These are phyloP conservation scores for Peromyscus eremicus DNA, from an alignment of 2,797 vertebrate species.

Conservation along the genomic window DNA sequence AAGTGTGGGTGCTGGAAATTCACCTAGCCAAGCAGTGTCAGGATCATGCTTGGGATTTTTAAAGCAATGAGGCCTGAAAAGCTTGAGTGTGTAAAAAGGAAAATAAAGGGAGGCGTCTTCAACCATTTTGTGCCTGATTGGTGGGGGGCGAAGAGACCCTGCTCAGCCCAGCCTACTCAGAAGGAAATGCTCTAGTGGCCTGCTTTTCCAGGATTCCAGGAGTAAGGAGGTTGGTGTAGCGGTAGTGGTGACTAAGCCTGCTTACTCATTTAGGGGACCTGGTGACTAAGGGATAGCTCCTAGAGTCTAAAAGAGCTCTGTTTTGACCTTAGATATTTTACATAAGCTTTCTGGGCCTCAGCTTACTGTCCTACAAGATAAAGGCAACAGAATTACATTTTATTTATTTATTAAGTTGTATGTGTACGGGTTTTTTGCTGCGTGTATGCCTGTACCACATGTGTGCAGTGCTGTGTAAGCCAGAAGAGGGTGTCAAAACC, in stretches of 20 bases:
- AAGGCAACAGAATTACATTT: neutral
- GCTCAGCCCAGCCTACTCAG: neutral
- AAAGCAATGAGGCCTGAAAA: slow-evolving; percentile 88
- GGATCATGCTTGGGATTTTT: slow-evolving; percentile 88
- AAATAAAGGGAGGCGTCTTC: neutral
- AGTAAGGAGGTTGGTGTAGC: too few species aligned
- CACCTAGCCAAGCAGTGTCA: slow-evolving; percentile 89
- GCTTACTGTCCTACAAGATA: neutral
- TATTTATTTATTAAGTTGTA: neutral
- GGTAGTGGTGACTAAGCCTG: neutral
- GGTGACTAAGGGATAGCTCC: neutral
- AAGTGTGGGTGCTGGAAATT: slow-evolving; percentile 86
- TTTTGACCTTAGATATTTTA: neutral
- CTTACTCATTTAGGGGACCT: neutral
- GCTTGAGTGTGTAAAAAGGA: neutral
- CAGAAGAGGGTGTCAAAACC: neutral
- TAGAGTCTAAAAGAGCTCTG: neutral
- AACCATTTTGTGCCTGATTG: rapidly evolving
- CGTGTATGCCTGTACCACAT: neutral
- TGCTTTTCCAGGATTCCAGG: neutral
- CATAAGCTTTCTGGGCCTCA: neutral
- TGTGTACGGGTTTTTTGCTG: neutral
- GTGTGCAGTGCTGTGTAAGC: neutral
- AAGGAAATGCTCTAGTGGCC: neutral
- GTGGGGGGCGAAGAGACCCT: neutral